Evolutionary conservation across 2,113 vertebrate genomes (phyloP).

Genomic region (Zingel zingel): DNA sequence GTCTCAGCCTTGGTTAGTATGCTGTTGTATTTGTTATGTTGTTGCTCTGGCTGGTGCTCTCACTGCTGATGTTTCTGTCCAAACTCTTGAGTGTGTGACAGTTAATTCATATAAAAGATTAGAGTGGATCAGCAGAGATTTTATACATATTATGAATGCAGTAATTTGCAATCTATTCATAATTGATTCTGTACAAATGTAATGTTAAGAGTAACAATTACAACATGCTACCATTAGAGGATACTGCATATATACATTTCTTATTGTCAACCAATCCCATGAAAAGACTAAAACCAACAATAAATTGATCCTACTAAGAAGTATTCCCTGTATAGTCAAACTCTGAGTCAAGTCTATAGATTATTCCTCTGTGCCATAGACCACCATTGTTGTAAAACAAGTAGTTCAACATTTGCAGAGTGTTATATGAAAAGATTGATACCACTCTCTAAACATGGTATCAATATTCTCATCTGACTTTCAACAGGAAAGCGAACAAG

Average conservation of each 20-base stretch:
- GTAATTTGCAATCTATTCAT: not conserved
- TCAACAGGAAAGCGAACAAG: no score
- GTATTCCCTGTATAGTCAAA: no score
- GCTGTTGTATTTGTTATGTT: slow-evolving; percentile 8
- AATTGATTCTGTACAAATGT: not conserved
- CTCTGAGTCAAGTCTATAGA: no score
- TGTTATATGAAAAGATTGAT: no score
- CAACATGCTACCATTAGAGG: not conserved
- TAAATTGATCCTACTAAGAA: no score
- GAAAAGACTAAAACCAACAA: no score
- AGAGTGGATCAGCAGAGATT: not conserved
- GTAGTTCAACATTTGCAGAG: no score
- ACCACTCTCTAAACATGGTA: no score
- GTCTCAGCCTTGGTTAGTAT: slow-evolving; percentile 31
- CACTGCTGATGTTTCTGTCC: slow-evolving; percentile 15
- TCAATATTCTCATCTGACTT: no score
- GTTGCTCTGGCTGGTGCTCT: slow-evolving; percentile 1
- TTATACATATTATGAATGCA: not conserved
- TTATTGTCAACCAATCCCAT: no score
- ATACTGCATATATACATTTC: not conserved
- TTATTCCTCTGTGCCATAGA: no score
- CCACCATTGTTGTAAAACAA: no score
- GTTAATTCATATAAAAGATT: not conserved
- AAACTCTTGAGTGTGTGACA: slow-evolving; percentile 12
- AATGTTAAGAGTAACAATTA: not conserved